Evolutionary conservation across 2,888 invertebrate species (phyloP).

Genomic region (Phymatocera aterrima): DNA sequence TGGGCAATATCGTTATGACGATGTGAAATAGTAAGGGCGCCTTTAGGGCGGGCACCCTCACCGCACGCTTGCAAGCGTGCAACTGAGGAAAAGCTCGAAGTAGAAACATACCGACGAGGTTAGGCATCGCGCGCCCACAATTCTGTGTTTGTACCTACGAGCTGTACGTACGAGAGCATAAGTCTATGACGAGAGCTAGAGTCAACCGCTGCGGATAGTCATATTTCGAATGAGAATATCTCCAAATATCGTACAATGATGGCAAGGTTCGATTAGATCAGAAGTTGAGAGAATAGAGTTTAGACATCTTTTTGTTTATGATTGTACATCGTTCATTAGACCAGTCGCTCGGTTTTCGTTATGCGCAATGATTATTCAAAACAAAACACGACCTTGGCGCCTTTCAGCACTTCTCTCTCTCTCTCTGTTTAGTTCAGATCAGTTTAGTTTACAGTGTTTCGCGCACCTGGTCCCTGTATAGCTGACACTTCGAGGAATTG

Average conservation of each 20-base stretch:
- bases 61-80: slow-evolving; percentile 62
- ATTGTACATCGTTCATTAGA: not conserved
- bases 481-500: not conserved
- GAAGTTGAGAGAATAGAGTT: not conserved
- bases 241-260: not conserved
- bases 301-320: not conserved
- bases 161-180: not conserved
- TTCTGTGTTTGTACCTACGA: too few relatives aligned
- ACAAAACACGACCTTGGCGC: slow-evolving; percentile 14
- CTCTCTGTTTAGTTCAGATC: too few relatives aligned
- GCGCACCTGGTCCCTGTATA: not conserved
- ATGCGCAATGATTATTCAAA: slow-evolving; percentile 9
- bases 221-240: not conserved
- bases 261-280: not conserved
- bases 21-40: slow-evolving; percentile 18
- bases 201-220: not conserved
- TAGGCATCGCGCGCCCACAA: slow-evolving; percentile 21
- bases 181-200: too few relatives aligned
- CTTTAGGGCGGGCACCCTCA: slow-evolving; percentile 58
- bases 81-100: slow-evolving; percentile 55
- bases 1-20: not conserved
- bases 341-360: not conserved
- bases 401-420: too few relatives aligned
- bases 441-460: slow-evolving; percentile 10
- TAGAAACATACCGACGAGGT: slow-evolving; percentile 37